A percentile compares a stretch with the other conserved stretches of the same genome.
Conservation (phyloP, 2,113 vertebrate genomes). For the Albula goreensis region DNA sequence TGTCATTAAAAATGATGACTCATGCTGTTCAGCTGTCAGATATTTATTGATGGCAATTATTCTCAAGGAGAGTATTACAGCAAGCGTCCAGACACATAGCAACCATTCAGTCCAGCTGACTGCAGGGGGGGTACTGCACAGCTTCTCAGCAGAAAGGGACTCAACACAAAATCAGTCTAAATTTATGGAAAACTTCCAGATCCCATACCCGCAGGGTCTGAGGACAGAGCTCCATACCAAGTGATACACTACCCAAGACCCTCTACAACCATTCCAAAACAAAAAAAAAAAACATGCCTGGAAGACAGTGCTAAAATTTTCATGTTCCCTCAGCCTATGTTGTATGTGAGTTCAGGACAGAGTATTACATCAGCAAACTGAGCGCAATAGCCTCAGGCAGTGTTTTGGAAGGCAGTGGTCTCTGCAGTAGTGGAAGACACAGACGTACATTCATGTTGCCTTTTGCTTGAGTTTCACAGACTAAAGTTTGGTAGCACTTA, state of each 20-base stretch:
- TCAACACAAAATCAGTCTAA: background rate
- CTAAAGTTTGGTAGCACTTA: background rate
- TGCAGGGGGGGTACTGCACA: background rate
- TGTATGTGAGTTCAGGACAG: background rate
- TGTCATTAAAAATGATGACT: background rate
- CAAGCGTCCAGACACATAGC: background rate
- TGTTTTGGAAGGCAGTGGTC: conserved; percentile 14
- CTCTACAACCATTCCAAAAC: background rate
- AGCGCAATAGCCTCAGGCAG: background rate
- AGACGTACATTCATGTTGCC: conserved; percentile 16
- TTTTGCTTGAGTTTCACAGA: conserved; percentile 9
- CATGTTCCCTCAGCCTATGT: background rate
- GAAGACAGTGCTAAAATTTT: background rate
- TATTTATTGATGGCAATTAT: conserved; percentile 23
- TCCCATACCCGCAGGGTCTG: background rate
- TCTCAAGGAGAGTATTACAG: background rate
- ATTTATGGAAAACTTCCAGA: background rate
- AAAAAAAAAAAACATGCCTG: background rate
- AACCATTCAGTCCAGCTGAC: background rate
- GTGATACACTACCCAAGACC: background rate
- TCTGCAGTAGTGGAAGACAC: conserved; percentile 29
- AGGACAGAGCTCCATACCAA: background rate
- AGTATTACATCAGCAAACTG: background rate
- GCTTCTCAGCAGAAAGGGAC: background rate
- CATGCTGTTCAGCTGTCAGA: background rate